Evolutionary conservation across 2,888 invertebrate genomes (phyloP).

Genomic region (Harpalus rubripes): DNA sequence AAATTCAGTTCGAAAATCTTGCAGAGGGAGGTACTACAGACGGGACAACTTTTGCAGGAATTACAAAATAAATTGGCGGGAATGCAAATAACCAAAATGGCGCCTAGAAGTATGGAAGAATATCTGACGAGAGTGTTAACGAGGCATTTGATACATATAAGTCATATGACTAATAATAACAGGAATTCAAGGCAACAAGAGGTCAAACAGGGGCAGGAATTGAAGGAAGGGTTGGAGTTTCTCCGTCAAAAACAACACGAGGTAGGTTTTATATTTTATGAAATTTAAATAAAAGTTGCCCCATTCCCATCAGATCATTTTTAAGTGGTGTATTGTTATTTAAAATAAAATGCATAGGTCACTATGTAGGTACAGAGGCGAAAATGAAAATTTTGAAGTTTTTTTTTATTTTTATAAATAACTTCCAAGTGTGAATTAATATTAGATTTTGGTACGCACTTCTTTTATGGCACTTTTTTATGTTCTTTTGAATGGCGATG

Average conservation of each 20-base stretch:
- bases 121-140: constrained; percentile 88
- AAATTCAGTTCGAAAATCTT: constrained; percentile 79
- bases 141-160: constrained; percentile 80
- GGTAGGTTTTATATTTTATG: not conserved
- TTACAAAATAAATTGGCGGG: constrained; percentile 3
- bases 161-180: constrained; percentile 75
- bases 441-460: too few relatives aligned
- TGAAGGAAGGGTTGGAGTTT: constrained; percentile 76
- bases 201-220: constrained; percentile 75
- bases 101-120: constrained; percentile 75
- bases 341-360: too few relatives aligned
- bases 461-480: too few relatives aligned
- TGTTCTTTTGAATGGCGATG: too few relatives aligned
- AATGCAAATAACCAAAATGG: not conserved
- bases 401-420: too few relatives aligned
- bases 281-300: too few relatives aligned
- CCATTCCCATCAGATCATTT: too few relatives aligned
- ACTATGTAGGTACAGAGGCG: too few relatives aligned
- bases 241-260: constrained; percentile 78
- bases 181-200: constrained; percentile 73
- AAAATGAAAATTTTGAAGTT: too few relatives aligned
- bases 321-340: too few relatives aligned
- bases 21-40: constrained; percentile 86
- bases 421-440: too few relatives aligned
- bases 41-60: constrained; percentile 81